Evolutionary conservation across 2,797 vertebrate genomes (phyloP), one percentile per base, ranked within the genome.

Genomic region (Lacerta bilineata): DNA sequence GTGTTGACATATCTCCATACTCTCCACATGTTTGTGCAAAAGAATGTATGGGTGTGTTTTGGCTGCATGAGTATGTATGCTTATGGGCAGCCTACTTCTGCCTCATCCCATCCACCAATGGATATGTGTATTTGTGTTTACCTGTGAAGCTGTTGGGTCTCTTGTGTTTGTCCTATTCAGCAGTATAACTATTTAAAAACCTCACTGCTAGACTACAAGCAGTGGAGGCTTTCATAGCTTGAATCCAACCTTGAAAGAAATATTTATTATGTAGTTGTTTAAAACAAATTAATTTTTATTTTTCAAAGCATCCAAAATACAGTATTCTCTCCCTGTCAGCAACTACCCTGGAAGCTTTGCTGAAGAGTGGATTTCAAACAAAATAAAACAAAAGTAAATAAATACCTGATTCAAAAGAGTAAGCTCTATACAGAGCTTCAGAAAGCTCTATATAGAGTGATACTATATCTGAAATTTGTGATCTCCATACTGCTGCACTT

Each of bases 241-340:
- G 90, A 88, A 88, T 75, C 6, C 29, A 82, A 81, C 87, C 91
- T 69, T 86, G 71, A 83, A 77, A 84, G 61, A 50, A 82, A 83
- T 79, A 55, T 88, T 29, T 80, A 71, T 23, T 27, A 83, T 1
- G n/a, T 82, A 86, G 84, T 93, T 72, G 80, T 84, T 43, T 83
- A 18, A n/a, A 17, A 71, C 39, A 84, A 76, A 23, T 74, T n/a
- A n/a, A n/a, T 77, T 88, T 92, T 27, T 80, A 25, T 80, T 77
- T 80, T 68, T 8, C 13, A 66, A 43, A 84, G 76, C 2, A 90
- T 5, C 64, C 64, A 88, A 64, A 68, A 68, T 76, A 17, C 68
- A 90, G 87, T 3, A 90, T 29, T 76, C 80, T 41, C 1, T 2
- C 72, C 20, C 78, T 4, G 76, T 20, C 86, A 79, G 25, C 3